Conservation (phyloP, 2,113 vertebrate genomes). For the Carettochelys insculpta region DNA sequence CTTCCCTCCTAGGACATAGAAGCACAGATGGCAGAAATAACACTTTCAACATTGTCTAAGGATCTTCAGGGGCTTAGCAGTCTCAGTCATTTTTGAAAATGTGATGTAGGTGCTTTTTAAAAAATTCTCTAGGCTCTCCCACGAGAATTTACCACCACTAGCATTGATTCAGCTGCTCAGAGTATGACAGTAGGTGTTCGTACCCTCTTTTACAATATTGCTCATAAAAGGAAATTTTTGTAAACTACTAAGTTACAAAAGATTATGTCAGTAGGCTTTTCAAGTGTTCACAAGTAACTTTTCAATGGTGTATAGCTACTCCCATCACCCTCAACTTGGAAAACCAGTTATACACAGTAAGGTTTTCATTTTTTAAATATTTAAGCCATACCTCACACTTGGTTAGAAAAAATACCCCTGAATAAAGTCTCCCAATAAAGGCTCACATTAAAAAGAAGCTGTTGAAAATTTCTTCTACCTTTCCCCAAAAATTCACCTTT, state of each 20-base stretch:
- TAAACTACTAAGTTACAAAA: not conserved
- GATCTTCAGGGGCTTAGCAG: not conserved
- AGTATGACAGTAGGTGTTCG: not conserved
- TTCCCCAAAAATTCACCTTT: fast-evolving
- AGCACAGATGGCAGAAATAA: not conserved
- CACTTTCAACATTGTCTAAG: fast-evolving
- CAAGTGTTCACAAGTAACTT: not conserved
- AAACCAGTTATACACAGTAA: not conserved
- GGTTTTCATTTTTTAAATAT: not conserved
- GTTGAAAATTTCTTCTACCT: not conserved
- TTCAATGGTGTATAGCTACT: not conserved
- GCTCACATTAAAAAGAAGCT: not conserved
- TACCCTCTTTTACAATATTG: not conserved
- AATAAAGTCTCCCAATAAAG: not conserved
- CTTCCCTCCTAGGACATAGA: fast-evolving
- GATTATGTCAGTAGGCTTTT: not conserved
- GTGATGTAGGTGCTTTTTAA: not conserved
- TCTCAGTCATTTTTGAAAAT: not conserved
- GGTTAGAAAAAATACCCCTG: not conserved
- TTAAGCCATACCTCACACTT: not conserved
- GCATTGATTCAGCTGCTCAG: not conserved
- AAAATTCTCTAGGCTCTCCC: not conserved
- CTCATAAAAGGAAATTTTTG: not conserved
- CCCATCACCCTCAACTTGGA: not conserved
- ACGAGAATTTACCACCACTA: not conserved